These are phyloP conservation scores for Platorchestia sp. DNA, from an alignment of 1,140 invertebrate genomes.

Conservation along the genomic window DNA sequence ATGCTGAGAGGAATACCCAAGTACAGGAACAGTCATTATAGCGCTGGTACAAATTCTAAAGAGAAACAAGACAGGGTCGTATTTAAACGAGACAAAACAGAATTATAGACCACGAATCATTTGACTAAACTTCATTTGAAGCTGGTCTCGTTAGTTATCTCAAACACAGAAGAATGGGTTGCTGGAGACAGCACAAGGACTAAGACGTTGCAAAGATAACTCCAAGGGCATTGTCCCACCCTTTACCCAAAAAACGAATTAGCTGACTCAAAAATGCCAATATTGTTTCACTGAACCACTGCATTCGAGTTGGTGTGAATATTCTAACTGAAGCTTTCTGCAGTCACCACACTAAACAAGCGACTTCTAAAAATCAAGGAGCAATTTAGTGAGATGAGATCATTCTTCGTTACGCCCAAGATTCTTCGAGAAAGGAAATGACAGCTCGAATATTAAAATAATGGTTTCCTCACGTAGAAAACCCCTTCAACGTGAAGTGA, in stretches of 20 bases:
- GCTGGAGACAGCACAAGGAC: too few species aligned
- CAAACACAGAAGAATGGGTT: too few species aligned
- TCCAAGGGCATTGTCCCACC: not conserved
- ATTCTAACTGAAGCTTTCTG: not conserved
- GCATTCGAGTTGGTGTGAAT: not conserved
- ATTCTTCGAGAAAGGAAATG: not conserved
- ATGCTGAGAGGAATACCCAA: too few species aligned
- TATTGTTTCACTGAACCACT: not conserved
- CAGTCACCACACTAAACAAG: not conserved
- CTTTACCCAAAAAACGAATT: not conserved
- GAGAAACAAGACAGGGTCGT: too few species aligned
- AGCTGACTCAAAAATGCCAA: not conserved
- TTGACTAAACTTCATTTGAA: too few species aligned
- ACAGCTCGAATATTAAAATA: not conserved
- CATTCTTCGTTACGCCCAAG: not conserved
- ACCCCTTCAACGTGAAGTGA: not conserved
- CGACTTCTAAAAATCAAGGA: not conserved
- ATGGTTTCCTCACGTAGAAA: not conserved
- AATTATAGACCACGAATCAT: too few species aligned
- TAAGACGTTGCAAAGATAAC: too few species aligned
- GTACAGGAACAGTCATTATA: too few species aligned
- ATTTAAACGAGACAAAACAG: too few species aligned
- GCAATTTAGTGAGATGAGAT: not conserved
- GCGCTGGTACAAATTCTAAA: too few species aligned
- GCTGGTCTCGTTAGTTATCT: too few species aligned